Evolutionary conservation across 2,113 vertebrate species (phyloP).

Genomic region (Okapia johnstoni): DNA sequence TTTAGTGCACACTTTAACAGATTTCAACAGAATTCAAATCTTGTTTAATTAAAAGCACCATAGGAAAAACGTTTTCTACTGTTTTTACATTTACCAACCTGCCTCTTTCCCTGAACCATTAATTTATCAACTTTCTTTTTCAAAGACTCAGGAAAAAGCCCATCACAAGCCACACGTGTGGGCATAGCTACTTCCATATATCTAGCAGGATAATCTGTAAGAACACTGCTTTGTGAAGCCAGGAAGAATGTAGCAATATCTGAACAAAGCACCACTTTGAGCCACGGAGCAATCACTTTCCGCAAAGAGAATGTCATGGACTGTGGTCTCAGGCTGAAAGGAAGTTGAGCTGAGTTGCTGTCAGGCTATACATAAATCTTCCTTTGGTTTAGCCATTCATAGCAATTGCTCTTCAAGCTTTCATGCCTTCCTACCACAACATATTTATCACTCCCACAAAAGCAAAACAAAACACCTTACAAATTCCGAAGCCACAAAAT

Average conservation of each 20-base stretch:
- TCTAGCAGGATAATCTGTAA: background rate
- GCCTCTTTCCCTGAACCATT: background rate
- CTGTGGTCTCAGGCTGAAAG: background rate
- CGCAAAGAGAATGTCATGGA: background rate
- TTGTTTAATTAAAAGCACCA: background rate
- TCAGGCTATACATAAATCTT: background rate
- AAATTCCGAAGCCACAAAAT: background rate
- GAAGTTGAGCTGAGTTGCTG: background rate
- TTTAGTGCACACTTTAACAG: background rate
- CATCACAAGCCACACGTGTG: background rate
- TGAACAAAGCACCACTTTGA: background rate
- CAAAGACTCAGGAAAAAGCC: background rate
- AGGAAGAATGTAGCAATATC: accelerated
- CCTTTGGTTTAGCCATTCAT: background rate
- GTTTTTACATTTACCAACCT: background rate
- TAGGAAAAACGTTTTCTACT: background rate
- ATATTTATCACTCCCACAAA: background rate
- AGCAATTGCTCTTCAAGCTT: background rate
- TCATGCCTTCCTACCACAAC: background rate
- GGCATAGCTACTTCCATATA: background rate
- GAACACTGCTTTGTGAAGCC: background rate
- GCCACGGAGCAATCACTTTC: background rate
- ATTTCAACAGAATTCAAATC: background rate
- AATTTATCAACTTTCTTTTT: background rate
- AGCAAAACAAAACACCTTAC: background rate